Evolutionary conservation across 2,888 invertebrate species (phyloP).

Genomic region (Ptychoptera albimana): DNA sequence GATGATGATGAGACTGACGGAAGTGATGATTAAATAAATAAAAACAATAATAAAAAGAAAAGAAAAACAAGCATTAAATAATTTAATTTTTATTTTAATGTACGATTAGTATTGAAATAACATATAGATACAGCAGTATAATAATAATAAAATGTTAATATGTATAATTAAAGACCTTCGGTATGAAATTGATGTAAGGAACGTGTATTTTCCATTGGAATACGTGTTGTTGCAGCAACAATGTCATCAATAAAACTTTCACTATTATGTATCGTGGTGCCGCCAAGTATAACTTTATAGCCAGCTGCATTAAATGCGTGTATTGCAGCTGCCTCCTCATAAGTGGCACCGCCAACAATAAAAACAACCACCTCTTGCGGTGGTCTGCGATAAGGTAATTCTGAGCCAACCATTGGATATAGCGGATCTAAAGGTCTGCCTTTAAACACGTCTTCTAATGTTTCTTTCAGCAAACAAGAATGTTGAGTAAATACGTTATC

Average conservation of each 20-base stretch:
- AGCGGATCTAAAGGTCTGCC: slow-evolving; percentile 73
- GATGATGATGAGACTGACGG: slow-evolving; percentile 5
- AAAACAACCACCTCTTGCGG: slow-evolving; percentile 93
- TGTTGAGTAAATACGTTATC: slow-evolving; percentile 99
- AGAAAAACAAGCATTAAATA: neutral
- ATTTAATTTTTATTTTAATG: neutral
- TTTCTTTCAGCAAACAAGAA: slow-evolving; percentile 77
- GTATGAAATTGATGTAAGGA: slow-evolving; percentile 15
- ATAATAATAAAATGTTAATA: neutral
- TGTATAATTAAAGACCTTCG: slow-evolving; percentile 7
- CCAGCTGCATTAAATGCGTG: slow-evolving; percentile 60
- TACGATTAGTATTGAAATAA: neutral
- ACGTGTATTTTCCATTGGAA: slow-evolving; percentile 45
- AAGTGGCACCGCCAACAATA: slow-evolving; percentile 90
- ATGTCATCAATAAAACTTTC: slow-evolving; percentile 64
- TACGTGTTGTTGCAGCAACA: slow-evolving; percentile 45
- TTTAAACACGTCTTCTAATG: slow-evolving; percentile 77
- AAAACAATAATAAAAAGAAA: no score
- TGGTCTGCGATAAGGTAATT: slow-evolving; percentile 39
- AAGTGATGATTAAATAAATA: neutral
- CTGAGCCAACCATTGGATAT: slow-evolving; percentile 69
- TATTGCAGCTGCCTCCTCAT: slow-evolving; percentile 82
- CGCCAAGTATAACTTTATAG: slow-evolving; percentile 71
- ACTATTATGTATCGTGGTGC: slow-evolving; percentile 85
- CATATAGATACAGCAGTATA: neutral